Evolutionary conservation across 2,797 vertebrate species (phyloP), one percentile per base, ranked within the genome.

Genomic region (Enteromius thamalakanensis): DNA sequence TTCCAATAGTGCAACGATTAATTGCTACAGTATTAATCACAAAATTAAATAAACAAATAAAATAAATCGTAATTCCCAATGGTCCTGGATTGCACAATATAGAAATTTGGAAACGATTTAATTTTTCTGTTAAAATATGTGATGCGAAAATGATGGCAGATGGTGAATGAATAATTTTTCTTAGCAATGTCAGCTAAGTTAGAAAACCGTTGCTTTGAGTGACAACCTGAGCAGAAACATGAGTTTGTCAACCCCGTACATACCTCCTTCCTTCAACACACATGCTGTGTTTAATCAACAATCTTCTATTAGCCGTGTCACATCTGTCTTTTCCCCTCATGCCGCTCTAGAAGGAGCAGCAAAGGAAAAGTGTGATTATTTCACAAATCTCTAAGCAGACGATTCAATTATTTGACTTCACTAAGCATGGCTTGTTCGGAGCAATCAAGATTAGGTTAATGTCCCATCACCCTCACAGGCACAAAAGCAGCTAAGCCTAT

Each of bases 381-480:
- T 79, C 68, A 79, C 76, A 71, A 81, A 82, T 82, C 81, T 81
- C 80, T n/a, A 58, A 77, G 70, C 80, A 79, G 80, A 74, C 76
- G 58, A 85, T 85, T 85, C 80, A 79, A 82, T 85, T 82, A 79
- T 82, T 85, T 72, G 70, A 85, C 67, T 78, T 32, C 68, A 79
- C 84, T 82, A 81, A 79, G 84, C 80, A 67, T 72, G 80, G 67
- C 47, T 78, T 74, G 67, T 79, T 65, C 84, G 21, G 80, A 79
- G 80, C 76, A 77, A 85, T 85, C 84, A 82, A 65, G 84, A 67
- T 85, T 70, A 85, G 70, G 80, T 82, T 85, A 78, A 82, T 45
- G 80, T 85, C 68, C 80, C 53, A 11, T 85, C 79, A 79, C 76
- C 49, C 74, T 72, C 75, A 69, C 49, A 37, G 82, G 51, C 37